Evolutionary conservation across 2,113 vertebrate species (phyloP).

Genomic region (Jacana jacana): DNA sequence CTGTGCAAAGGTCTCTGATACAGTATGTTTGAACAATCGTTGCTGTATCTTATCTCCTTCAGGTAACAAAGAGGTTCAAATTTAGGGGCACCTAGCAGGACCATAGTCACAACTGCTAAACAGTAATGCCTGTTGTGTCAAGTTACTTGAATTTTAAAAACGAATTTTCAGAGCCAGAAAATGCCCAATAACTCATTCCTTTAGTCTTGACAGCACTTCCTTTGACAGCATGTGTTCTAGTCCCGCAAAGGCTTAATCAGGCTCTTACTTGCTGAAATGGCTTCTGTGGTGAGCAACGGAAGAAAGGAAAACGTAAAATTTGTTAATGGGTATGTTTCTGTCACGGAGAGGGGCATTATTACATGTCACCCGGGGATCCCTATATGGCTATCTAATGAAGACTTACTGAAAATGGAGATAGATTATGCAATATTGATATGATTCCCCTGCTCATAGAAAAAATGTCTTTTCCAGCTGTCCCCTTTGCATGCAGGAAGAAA

Average conservation of each 20-base stretch:
- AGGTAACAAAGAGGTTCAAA: conserved; percentile 41
- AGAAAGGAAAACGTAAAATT: conserved; percentile 53
- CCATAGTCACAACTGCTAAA: not conserved
- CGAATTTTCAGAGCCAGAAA: not conserved
- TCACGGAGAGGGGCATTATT: conserved; percentile 36
- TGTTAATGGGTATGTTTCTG: conserved; percentile 47
- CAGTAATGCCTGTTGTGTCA: not conserved
- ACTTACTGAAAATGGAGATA: conserved; percentile 38
- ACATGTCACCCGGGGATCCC: conserved; percentile 37
- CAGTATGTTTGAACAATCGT: conserved; percentile 42
- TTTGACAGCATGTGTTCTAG: not conserved
- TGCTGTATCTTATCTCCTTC: conserved; percentile 47
- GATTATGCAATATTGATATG: conserved; percentile 32
- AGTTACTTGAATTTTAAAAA: not conserved
- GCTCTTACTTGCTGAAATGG: conserved; percentile 35
- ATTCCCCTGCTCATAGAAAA: not conserved
- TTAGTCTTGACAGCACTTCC: not conserved
- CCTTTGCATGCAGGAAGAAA: not conserved
- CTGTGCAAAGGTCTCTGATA: conserved; percentile 62
- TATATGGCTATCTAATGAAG: conserved; percentile 5
- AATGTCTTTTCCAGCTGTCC: not conserved
- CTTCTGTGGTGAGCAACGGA: conserved; percentile 51
- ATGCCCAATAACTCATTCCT: conserved; percentile 1
- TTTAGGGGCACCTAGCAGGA: not conserved
- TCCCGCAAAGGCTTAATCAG: conserved; percentile 10